Evolutionary conservation across 2,888 invertebrate species (phyloP), one percentile per base, ranked within the genome.

Genomic region (Leucophenga montana): DNA sequence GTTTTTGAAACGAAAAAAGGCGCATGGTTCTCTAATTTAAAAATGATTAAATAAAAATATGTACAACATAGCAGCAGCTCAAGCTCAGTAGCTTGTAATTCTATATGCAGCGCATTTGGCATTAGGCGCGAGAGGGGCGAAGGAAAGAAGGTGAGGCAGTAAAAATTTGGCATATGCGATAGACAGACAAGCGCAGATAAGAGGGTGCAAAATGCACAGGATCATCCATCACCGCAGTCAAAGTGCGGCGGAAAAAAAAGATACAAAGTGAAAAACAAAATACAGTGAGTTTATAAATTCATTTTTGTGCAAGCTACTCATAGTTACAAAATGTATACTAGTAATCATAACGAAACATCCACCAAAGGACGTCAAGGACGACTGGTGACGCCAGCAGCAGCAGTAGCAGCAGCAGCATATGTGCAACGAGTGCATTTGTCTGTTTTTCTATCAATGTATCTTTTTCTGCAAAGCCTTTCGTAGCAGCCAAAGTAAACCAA

Each of bases 31-130:
- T 82, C 80, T 83, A 83, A 84, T 84, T 84, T 84, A 83, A 84
- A 84, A 84, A 84, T 84, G 85, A 84, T 84, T 85, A 85, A 84
- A 85, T 72, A 78, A 83, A 71, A 74, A 74, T 72, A 72, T 68
- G 65, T 54, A 62, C 44, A 54, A 54, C 50, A 13, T 56, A 31
- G n/a, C 11, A 11, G 44, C 66, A 27, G n/a, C n/a, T n/a, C n/a
- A n/a, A n/a, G n/a, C 27, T 8, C 11, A 11, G 53, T 18, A 44
- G 81, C 75, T 78, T 71, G 87, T 87, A 86, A 87, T 85, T 80
- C 84, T 80, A 85, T 86, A 85, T 83, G 85, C 85, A 82, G 78
- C 80, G 80, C 75, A 77, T 75, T 75, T 76, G 79, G 85, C 79
- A 82, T 83, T 82, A 83, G 78, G 70, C 71, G 71, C 62, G 14